Evolutionary conservation across 2,797 vertebrate genomes (phyloP).

Genomic region (Cryptoblepharus egeriae): DNA sequence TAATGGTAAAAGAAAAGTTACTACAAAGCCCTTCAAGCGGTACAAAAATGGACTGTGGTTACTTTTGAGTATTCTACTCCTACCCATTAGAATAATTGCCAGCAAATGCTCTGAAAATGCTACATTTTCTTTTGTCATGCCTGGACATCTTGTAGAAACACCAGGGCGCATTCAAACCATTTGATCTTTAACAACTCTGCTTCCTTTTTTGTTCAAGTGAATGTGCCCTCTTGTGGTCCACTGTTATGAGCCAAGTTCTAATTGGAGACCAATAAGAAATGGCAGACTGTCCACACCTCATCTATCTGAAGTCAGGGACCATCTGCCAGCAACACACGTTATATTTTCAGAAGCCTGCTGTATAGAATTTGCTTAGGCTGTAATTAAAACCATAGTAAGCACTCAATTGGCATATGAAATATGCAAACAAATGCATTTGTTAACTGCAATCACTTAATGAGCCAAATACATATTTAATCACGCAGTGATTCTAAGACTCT

Average conservation of each 20-base stretch:
- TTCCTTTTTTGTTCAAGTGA: not conserved
- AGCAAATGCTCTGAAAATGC: not conserved
- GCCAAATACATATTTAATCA: constrained; percentile 40
- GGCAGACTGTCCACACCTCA: not conserved
- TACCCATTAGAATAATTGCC: not conserved
- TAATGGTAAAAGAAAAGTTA: not conserved
- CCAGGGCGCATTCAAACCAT: not conserved
- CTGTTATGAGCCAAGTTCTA: not conserved
- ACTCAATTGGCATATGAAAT: constrained; percentile 29
- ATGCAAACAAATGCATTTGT: constrained; percentile 35
- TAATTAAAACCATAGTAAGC: constrained; percentile 26
- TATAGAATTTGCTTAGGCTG: constrained; percentile 31
- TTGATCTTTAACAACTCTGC: not conserved
- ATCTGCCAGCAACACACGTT: constrained; percentile 18
- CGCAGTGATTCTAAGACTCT: constrained; percentile 11
- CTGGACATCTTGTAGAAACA: not conserved
- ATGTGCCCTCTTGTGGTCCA: not conserved
- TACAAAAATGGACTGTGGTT: not conserved
- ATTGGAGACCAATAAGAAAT: constrained; percentile 23
- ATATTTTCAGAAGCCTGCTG: constrained; percentile 28
- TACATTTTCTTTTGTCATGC: not conserved
- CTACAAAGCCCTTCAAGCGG: not conserved
- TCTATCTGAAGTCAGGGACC: constrained; percentile 17
- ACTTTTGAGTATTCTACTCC: not conserved
- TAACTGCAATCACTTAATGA: not conserved